Evolutionary conservation across 2,888 invertebrate genomes (phyloP).

Genomic region (Drosophila yooni): DNA sequence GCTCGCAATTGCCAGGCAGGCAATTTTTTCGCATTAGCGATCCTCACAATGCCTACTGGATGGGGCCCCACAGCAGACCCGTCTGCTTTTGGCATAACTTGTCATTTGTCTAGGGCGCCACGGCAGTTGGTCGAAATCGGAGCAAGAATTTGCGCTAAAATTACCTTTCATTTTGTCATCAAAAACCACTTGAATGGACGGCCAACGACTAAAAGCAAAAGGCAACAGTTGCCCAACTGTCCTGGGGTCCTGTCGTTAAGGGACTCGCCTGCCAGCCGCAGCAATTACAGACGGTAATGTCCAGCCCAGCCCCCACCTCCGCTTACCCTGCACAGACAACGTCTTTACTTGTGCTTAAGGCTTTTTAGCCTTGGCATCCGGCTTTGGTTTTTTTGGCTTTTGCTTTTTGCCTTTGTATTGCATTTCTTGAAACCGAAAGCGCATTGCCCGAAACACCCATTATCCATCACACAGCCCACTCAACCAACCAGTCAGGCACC

Average conservation of each 20-base stretch:
- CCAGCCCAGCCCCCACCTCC: slow-evolving; percentile 25
- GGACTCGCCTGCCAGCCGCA: slow-evolving; percentile 63
- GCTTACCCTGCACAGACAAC: neutral
- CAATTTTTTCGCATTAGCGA: slow-evolving; percentile 61
- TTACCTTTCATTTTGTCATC: slow-evolving; percentile 84
- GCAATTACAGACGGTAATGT: slow-evolving; percentile 75
- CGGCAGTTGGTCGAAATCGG: slow-evolving; percentile 56
- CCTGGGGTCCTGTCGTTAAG: slow-evolving; percentile 55
- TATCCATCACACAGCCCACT: slow-evolving; percentile 14
- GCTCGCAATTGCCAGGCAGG: slow-evolving; percentile 40
- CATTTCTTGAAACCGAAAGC: slow-evolving; percentile 78
- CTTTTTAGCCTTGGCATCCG: slow-evolving; percentile 66
- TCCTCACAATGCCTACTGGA: slow-evolving; percentile 65
- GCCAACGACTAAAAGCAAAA: slow-evolving; percentile 9
- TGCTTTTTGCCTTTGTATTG: slow-evolving; percentile 54
- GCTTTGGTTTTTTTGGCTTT: slow-evolving; percentile 46
- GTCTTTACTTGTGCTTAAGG: slow-evolving; percentile 65
- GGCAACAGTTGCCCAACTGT: slow-evolving; percentile 44
- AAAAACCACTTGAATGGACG: slow-evolving; percentile 83
- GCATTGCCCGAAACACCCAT: slow-evolving; percentile 44
- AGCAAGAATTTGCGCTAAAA: slow-evolving; percentile 77
- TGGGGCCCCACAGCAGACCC: slow-evolving; percentile 16
- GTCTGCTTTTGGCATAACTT: slow-evolving; percentile 74
- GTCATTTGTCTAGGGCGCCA: slow-evolving; percentile 73
- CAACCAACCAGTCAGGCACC: slow-evolving; percentile 1